A percentile compares a stretch with the other conserved stretches of the same genome.
Evolutionary conservation across 2,888 invertebrate species (phyloP).

Genomic region (Macrophya annulata): DNA sequence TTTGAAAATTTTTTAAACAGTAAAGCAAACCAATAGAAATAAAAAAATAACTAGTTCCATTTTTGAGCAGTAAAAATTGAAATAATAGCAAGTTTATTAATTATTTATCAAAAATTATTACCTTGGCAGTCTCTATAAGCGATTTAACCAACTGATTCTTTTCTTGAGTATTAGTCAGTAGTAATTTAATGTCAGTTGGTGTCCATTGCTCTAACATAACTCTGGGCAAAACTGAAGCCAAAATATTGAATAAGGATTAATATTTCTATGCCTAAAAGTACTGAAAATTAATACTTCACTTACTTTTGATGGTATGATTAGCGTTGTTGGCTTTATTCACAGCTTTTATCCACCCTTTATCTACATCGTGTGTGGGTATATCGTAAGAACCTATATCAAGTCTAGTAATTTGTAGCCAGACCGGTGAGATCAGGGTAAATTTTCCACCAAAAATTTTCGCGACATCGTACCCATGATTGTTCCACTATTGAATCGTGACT

Average conservation of each 20-base stretch:
- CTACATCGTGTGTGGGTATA: slow-evolving; percentile 90
- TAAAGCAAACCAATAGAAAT: too few species aligned
- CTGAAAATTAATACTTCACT: slow-evolving; percentile 61
- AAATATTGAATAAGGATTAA: slow-evolving; percentile 42
- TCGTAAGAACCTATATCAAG: slow-evolving; percentile 84
- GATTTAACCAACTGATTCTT: slow-evolving; percentile 86
- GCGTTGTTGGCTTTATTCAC: slow-evolving; percentile 84
- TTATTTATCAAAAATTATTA: slow-evolving; percentile 81
- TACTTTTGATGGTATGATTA: slow-evolving; percentile 83
- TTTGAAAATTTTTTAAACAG: slow-evolving; percentile 76
- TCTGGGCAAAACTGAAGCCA: slow-evolving; percentile 90
- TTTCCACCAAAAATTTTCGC: slow-evolving; percentile 95
- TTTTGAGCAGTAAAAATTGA: too few species aligned
- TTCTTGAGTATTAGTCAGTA: slow-evolving; percentile 87
- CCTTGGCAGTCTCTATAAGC: slow-evolving; percentile 83
- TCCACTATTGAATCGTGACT: slow-evolving; percentile 88
- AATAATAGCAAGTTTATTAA: slow-evolving; percentile 63
- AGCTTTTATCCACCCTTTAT: slow-evolving; percentile 90
- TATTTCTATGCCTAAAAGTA: background rate
- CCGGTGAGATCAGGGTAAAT: slow-evolving; percentile 95
- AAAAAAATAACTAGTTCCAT: too few species aligned
- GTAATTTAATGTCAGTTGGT: slow-evolving; percentile 86
- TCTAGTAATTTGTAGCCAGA: slow-evolving; percentile 94
- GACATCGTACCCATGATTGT: slow-evolving; percentile 95
- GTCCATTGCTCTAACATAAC: slow-evolving; percentile 95